Percentiles rank a stretch among this genome's conserved stretches.
Evolutionary conservation across 2,113 vertebrate genomes (phyloP).

Genomic region (Sceloporus tristichus): DNA sequence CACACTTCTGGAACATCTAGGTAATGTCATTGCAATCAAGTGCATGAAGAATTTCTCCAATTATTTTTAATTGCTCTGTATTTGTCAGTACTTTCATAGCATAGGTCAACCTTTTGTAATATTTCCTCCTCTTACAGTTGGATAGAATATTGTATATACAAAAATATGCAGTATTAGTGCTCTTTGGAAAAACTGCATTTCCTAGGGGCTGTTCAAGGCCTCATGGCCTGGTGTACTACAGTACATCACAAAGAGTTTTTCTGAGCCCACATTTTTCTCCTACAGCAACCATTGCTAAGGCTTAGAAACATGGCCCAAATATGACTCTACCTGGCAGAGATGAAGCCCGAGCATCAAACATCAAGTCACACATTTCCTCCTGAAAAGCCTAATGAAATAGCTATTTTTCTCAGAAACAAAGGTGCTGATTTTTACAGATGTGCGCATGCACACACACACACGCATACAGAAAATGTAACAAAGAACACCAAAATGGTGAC

Average conservation of each 20-base stretch:
- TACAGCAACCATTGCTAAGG: neutral
- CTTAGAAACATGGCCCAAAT: neutral
- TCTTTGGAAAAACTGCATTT: neutral
- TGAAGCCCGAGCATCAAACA: neutral
- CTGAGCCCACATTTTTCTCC: neutral
- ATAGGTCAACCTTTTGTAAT: neutral
- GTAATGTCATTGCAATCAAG: slow-evolving; percentile 4
- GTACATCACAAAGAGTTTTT: neutral
- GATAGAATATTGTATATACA: neutral
- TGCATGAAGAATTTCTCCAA: slow-evolving; percentile 1
- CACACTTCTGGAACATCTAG: neutral
- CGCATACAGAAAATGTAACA: too few species aligned
- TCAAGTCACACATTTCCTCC: too few species aligned
- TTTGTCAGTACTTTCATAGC: neutral
- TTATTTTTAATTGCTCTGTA: slow-evolving; percentile 20
- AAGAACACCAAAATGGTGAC: too few species aligned
- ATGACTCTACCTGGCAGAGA: neutral
- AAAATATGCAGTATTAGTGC: neutral
- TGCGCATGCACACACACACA: too few species aligned
- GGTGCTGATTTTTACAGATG: too few species aligned
- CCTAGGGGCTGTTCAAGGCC: neutral
- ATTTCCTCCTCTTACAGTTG: neutral
- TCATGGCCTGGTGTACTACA: neutral
- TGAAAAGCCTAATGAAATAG: too few species aligned
- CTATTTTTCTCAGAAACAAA: too few species aligned